Evolutionary conservation across 2,888 invertebrate species (phyloP), one percentile per base, ranked within the genome.

Genomic region (Ditula angustiorana): DNA sequence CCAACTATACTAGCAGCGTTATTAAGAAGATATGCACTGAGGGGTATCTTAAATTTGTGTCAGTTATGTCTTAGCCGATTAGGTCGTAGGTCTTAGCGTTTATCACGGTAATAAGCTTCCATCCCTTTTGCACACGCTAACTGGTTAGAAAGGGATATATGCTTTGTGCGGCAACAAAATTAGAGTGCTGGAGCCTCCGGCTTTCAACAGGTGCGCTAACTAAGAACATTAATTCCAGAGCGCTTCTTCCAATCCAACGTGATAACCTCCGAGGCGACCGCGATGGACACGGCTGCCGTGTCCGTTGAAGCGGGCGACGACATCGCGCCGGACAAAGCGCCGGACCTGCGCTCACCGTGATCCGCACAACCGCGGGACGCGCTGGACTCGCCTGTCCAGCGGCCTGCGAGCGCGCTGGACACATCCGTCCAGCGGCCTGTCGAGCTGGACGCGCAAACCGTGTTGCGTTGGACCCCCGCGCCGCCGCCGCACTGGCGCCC

Each of bases 171-270:
- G n/a, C n/a, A n/a, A n/a, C n/a, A n/a, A n/a, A n/a, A n/a, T n/a
- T n/a, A n/a, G n/a, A n/a, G n/a, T n/a, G n/a, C n/a, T n/a, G n/a
- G 5, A 26, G 26, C 26, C 26, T 5, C 5, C 5, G 26, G 26
- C 26, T 5, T 26, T 26, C 5, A 26, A n/a, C n/a, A n/a, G n/a
- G n/a, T n/a, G n/a, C n/a, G n/a, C n/a, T n/a, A n/a, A n/a, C n/a
- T n/a, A n/a, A n/a, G n/a, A n/a, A 0, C 19, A 24, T 33, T 19
- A 59, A 63, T 65, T 77, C 66, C 94, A 92, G 95, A 95, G 82
- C 93, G 95, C 63, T 95, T 95, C 90, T 95, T 95, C 86, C 95
- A 95, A 88, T 93, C 94, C 44, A 93, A 91, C 76, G 94, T 94
- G 76, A 92, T 93, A 61, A 94, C 94, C 41, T 89, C 93, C 1